Percentiles rank a stretch among this genome's conserved stretches.
phyloP scores from a whole-genome alignment of 1,140 invertebrate genomes.

The Bombus impatiens region DNA sequence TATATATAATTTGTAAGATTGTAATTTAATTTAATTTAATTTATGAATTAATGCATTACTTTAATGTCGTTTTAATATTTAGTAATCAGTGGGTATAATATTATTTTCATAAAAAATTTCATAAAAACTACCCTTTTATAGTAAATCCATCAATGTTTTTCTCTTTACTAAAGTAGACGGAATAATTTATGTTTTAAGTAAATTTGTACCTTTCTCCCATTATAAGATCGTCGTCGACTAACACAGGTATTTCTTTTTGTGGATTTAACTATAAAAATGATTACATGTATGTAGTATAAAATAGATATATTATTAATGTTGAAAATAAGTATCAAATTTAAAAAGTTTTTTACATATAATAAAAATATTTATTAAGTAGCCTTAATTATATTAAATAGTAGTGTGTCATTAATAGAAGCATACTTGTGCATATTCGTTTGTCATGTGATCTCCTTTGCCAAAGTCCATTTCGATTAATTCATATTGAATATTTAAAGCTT shows the following conservation, averaged over 20 bases:
- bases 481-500: constrained; percentile 85
- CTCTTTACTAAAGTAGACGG: neutral
- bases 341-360: neutral
- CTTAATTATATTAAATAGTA: too few species aligned
- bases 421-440: constrained; percentile 87
- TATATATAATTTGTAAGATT: too few species aligned
- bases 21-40: too few species aligned
- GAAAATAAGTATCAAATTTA: neutral
- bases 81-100: too few species aligned
- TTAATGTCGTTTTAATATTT: neutral
- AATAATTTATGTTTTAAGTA: neutral
- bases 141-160: neutral
- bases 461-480: constrained; percentile 87
- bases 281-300: neutral
- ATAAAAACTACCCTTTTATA: neutral
- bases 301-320: neutral
- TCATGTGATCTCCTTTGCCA: constrained; percentile 87
- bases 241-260: constrained; percentile 90
- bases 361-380: too few species aligned
- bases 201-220: constrained; percentile 85
- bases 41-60: too few species aligned
- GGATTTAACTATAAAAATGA: constrained; percentile 86
- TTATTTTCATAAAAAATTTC: too few species aligned
- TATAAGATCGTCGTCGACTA: constrained; percentile 88
- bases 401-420: constrained; percentile 14